Percentiles rank a stretch among this genome's conserved stretches.
Evolutionary conservation across 2,113 vertebrate genomes (phyloP).

Genomic region (Periophthalmodon schlosseri): DNA sequence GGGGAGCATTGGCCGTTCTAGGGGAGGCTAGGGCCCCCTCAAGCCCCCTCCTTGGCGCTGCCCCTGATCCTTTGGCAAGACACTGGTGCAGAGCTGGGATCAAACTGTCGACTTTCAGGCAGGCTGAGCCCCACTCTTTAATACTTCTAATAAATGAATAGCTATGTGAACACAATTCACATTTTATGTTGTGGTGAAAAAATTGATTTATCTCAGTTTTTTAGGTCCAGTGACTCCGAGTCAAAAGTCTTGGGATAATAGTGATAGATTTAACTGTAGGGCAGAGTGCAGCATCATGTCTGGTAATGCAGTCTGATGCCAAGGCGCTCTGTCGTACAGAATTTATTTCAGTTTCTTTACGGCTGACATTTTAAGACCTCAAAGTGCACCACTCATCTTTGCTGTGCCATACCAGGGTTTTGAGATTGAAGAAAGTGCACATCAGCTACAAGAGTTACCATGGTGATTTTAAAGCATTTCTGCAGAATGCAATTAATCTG

Average conservation of each 20-base stretch:
- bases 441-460: not conserved
- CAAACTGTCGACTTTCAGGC: no score
- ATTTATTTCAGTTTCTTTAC: constrained; percentile 21
- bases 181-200: not conserved
- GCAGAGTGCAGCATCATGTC: constrained; percentile 10
- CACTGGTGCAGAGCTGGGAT: no score
- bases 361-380: constrained; percentile 42
- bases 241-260: constrained; percentile 22
- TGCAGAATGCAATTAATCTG: not conserved
- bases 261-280: constrained; percentile 19
- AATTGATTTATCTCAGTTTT: not conserved
- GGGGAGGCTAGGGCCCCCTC: no score
- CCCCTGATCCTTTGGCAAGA: no score
- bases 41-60: no score
- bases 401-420: constrained; percentile 14
- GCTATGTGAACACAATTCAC: not conserved
- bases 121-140: not conserved
- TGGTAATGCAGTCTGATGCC: constrained; percentile 7
- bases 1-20: no score
- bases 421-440: not conserved
- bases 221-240: constrained; percentile 13
- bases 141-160: not conserved
- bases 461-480: not conserved
- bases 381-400: constrained; percentile 43
- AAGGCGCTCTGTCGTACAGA: constrained; percentile 19